phyloP scores from a whole-genome alignment of 2,797 vertebrate genomes.

The Haliaeetus albicilla region DNA sequence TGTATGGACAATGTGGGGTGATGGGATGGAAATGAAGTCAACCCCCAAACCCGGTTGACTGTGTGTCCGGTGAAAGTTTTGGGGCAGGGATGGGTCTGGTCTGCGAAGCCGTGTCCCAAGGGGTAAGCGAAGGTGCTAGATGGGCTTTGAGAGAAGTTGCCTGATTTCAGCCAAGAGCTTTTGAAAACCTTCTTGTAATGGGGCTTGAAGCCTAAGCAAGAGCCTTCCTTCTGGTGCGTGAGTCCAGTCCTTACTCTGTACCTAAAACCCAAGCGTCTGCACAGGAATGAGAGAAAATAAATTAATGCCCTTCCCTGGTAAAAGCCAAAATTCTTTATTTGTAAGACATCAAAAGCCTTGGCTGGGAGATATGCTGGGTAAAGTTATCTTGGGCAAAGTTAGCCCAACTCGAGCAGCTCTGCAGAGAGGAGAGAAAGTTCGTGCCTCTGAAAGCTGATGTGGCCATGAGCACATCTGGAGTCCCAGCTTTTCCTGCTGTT shows the following conservation, averaged over 20 bases:
- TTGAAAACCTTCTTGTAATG: background rate
- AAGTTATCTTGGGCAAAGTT: background rate
- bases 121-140: background rate
- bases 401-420: background rate
- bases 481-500: background rate
- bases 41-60: background rate
- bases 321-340: background rate
- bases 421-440: background rate
- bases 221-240: fast-evolving
- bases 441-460: background rate
- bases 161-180: background rate
- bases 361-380: background rate
- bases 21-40: background rate
- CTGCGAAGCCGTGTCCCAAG: fast-evolving
- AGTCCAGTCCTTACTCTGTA: background rate
- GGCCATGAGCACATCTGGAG: fast-evolving
- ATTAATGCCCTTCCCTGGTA: background rate
- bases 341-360: background rate
- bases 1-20: fast-evolving
- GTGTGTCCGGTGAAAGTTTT: background rate
- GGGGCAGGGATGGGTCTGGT: background rate
- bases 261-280: fast-evolving
- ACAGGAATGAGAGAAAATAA: background rate
- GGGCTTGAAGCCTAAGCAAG: background rate
- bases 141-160: background rate